Conservation (phyloP, 2,888 invertebrate species). For the Trissonchulus sp. region DNA sequence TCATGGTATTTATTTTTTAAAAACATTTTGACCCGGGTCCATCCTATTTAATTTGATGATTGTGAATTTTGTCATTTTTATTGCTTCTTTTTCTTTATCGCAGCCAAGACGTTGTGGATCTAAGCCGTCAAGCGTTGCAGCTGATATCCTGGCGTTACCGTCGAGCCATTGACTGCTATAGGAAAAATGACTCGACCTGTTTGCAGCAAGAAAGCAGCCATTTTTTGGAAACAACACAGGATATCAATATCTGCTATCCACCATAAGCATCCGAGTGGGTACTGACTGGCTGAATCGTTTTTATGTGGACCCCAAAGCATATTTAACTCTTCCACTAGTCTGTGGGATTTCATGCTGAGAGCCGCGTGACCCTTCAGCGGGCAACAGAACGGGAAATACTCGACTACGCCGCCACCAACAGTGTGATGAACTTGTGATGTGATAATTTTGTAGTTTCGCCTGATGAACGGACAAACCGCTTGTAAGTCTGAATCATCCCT, state of each 20-base stretch:
- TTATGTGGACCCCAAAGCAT: slow-evolving; percentile 60
- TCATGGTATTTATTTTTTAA: no score
- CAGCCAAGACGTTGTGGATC: slow-evolving; percentile 19
- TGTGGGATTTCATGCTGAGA: slow-evolving; percentile 75
- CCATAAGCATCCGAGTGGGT: slow-evolving; percentile 65
- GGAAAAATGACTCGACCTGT: slow-evolving; percentile 47
- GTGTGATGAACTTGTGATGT: no score
- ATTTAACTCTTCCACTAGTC: slow-evolving; percentile 54
- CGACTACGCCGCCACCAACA: no score
- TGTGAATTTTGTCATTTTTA: slow-evolving; percentile 21
- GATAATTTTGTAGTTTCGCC: no score
- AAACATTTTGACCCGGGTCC: no score
- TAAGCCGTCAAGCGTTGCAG: slow-evolving; percentile 61
- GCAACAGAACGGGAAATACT: slow-evolving; percentile 73
- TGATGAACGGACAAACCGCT: no score
- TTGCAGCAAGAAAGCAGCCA: slow-evolving; percentile 39
- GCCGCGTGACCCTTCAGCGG: slow-evolving; percentile 91
- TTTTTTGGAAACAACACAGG: slow-evolving; percentile 61
- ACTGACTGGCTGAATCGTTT: slow-evolving; percentile 63
- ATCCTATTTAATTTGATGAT: no score
- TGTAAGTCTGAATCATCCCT: no score
- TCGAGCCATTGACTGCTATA: slow-evolving; percentile 53
- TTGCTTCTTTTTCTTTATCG: slow-evolving; percentile 32
- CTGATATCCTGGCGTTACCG: slow-evolving; percentile 57
- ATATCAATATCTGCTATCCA: slow-evolving; percentile 64